phyloP scores from a whole-genome alignment of 2,797 vertebrate genomes.

The Malacoraja senta region DNA sequence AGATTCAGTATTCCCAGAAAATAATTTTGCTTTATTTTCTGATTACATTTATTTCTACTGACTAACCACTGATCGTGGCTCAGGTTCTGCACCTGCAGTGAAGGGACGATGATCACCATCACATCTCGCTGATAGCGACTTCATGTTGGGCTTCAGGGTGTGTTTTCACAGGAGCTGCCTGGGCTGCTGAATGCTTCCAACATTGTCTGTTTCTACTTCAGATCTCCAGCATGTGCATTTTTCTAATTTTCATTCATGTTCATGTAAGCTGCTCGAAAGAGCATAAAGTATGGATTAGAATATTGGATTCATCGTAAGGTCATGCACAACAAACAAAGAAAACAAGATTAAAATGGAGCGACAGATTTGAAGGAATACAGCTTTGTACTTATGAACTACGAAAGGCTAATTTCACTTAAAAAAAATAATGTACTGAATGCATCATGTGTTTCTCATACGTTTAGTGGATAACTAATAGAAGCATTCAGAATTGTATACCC shows the following conservation, averaged over 20 bases:
- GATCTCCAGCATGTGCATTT: too few species aligned
- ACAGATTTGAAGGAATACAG: not conserved
- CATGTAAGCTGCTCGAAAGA: not conserved
- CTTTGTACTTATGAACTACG: not conserved
- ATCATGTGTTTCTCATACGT: too few species aligned
- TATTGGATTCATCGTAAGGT: not conserved
- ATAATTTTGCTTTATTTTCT: not conserved
- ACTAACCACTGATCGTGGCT: not conserved
- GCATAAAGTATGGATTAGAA: not conserved
- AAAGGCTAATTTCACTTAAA: not conserved
- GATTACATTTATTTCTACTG: not conserved
- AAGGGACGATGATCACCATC: too few species aligned
- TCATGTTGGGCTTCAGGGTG: too few species aligned
- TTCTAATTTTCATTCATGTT: not conserved
- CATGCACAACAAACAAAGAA: not conserved
- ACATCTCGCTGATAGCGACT: too few species aligned
- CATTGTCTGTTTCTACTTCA: too few species aligned
- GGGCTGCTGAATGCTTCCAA: too few species aligned
- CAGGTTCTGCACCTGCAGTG: too few species aligned
- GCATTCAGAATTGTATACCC: too few species aligned
- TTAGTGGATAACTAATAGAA: too few species aligned
- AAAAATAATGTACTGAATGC: not conserved
- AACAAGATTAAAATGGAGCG: not conserved
- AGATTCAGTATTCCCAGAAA: not conserved
- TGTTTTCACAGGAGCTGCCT: too few species aligned